phyloP scores from a whole-genome alignment of 2,113 vertebrate species.

The Gallinago media region DNA sequence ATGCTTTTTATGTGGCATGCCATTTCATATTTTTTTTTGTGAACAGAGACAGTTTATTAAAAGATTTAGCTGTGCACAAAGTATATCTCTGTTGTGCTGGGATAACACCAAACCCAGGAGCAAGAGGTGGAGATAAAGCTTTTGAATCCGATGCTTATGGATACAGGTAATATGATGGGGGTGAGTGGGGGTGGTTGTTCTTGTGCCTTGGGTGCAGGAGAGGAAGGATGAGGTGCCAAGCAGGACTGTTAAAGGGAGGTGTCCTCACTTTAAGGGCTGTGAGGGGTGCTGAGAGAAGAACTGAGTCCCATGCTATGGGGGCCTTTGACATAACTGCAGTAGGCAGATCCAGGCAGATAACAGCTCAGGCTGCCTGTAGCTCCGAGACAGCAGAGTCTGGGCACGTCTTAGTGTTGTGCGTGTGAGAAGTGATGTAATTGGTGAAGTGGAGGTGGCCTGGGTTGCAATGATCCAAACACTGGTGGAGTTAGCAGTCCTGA shows the following conservation, averaged over 20 bases:
- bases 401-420: neutral
- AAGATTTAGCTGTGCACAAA: neutral
- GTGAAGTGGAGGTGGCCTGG: neutral
- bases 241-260: neutral
- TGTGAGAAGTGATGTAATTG: neutral
- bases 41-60: neutral
- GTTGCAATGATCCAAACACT: neutral
- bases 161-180: neutral
- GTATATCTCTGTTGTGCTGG: neutral
- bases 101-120: neutral
- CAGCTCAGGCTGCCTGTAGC: neutral
- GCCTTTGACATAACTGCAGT: neutral
- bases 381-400: neutral
- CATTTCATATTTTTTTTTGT: neutral
- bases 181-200: neutral
- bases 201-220: neutral
- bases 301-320: too few species aligned
- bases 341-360: neutral
- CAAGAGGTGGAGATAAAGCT: neutral
- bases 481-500: neutral
- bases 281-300: neutral
- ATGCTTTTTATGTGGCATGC: neutral
- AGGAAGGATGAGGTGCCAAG: neutral
- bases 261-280: neutral
- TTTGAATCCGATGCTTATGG: neutral